Evolutionary conservation across 2,888 invertebrate genomes (phyloP).

Genomic region (Steinernema scapterisci): DNA sequence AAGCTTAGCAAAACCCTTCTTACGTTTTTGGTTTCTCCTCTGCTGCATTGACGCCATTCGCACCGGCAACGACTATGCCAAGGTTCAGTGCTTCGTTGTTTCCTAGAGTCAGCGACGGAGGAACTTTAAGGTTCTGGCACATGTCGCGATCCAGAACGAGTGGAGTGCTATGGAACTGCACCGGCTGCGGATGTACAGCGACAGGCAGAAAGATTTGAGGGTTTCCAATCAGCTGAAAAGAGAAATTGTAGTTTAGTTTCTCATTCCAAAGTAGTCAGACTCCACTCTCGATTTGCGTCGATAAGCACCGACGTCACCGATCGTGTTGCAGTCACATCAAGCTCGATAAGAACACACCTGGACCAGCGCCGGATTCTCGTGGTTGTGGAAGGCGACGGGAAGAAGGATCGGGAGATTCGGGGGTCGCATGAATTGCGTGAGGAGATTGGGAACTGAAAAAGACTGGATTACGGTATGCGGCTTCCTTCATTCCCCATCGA

Average conservation of each 20-base stretch:
- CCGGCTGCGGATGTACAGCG: not conserved
- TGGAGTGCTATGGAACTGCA: slow-evolving; percentile 13
- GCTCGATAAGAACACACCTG: not conserved
- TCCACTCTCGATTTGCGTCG: too few relatives aligned
- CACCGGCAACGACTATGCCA: not conserved
- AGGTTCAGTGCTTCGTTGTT: not conserved
- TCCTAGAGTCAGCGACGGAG: not conserved
- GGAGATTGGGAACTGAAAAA: not conserved
- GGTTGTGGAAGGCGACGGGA: slow-evolving; percentile 22
- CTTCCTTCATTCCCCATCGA: not conserved
- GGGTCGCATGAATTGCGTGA: not conserved
- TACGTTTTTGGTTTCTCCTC: not conserved
- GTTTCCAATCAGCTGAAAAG: slow-evolving; percentile 12
- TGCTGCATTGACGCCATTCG: not conserved
- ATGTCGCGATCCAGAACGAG: not conserved
- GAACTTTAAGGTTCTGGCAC: slow-evolving; percentile 10
- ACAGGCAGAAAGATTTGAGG: slow-evolving; percentile 11
- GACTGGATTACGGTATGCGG: not conserved
- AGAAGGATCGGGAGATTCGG: slow-evolving; percentile 19
- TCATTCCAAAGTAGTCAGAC: too few relatives aligned
- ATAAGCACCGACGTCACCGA: too few relatives aligned
- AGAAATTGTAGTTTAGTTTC: too few relatives aligned
- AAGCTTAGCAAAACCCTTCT: too few relatives aligned
- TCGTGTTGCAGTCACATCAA: too few relatives aligned
- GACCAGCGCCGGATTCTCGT: not conserved